phyloP scores from a whole-genome alignment of 2,888 invertebrate genomes.

The Leptopilina syphax region DNA sequence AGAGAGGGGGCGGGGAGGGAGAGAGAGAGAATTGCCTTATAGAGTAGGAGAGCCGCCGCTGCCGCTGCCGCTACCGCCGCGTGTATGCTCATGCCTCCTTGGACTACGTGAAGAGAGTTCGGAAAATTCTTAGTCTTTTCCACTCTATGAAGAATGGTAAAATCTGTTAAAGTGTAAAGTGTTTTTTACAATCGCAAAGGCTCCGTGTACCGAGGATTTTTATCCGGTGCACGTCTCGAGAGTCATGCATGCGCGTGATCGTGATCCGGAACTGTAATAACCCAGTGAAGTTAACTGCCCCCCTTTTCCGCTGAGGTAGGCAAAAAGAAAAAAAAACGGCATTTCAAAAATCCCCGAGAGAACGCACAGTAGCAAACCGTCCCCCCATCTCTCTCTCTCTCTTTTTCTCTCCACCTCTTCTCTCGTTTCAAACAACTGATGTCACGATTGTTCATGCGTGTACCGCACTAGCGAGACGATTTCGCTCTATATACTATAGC shows the following conservation, averaged over 20 bases:
- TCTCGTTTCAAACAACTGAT: slow-evolving; percentile 11
- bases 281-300: slow-evolving; percentile 18
- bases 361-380: neutral
- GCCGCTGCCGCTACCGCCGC: neutral
- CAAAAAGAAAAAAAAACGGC: slow-evolving; percentile 20
- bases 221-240: slow-evolving; percentile 27
- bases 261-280: slow-evolving; percentile 40
- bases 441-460: slow-evolving; percentile 29
- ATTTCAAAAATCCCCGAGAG: slow-evolving; percentile 23
- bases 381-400: no score
- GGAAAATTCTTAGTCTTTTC: slow-evolving; percentile 29
- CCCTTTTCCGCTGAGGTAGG: slow-evolving; percentile 37
- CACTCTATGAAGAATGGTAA: slow-evolving; percentile 33
- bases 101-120: slow-evolving; percentile 40
- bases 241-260: slow-evolving; percentile 38
- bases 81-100: slow-evolving; percentile 34
- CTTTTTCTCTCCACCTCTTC: no score
- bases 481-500: neutral
- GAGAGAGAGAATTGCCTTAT: slow-evolving; percentile 16
- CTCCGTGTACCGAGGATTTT: slow-evolving; percentile 26
- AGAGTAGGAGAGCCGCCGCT: neutral
- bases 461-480: neutral
- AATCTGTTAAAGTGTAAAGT: slow-evolving; percentile 39
- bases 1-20: neutral
- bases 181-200: slow-evolving; percentile 36